Conservation (phyloP, 1,140 invertebrate genomes). For the Lordiphosa stackelbergi region DNA sequence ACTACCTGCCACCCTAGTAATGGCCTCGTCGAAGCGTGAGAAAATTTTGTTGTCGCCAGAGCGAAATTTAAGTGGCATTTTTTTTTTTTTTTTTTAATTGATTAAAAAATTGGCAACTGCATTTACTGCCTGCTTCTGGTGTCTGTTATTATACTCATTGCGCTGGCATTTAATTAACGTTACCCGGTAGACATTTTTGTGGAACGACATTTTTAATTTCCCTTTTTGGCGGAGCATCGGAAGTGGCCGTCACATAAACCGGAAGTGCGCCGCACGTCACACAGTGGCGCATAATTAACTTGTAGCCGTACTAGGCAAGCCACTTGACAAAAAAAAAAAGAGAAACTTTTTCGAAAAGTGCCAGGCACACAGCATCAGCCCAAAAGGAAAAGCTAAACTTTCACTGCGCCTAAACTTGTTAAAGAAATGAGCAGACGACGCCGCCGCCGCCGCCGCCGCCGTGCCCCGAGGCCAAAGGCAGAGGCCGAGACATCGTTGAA, state of each 20-base stretch:
- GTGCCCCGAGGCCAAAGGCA: conserved; percentile 9
- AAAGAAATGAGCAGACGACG: conserved; percentile 47
- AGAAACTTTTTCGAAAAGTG: conserved; percentile 12
- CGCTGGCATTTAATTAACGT: conserved; percentile 58
- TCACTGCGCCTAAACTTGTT: conserved; percentile 61
- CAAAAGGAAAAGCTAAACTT: conserved; percentile 45
- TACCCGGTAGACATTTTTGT: conserved; percentile 29
- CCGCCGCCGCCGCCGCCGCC: too few relatives aligned
- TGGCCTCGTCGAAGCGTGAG: neutral
- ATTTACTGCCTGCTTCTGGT: conserved; percentile 22
- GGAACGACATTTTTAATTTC: conserved; percentile 69
- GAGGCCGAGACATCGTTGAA: conserved; percentile 46
- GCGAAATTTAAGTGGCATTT: conserved; percentile 56
- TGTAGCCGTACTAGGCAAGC: conserved; percentile 28
- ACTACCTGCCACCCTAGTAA: neutral
- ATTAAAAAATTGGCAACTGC: conserved; percentile 55
- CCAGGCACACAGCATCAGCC: conserved; percentile 11
- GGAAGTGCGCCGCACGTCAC: conserved; percentile 50
- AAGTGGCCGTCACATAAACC: conserved; percentile 56
- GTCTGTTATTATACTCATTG: conserved; percentile 22
- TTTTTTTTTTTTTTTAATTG: conserved; percentile 64
- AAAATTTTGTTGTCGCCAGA: conserved; percentile 43
- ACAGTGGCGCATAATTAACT: conserved; percentile 66
- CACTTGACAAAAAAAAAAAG: conserved; percentile 39
- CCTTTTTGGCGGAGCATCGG: conserved; percentile 46